A percentile compares a stretch with the other conserved stretches of the same genome.
phyloP scores from a whole-genome alignment of 2,797 vertebrate species.

The Hipposideros larvatus region DNA sequence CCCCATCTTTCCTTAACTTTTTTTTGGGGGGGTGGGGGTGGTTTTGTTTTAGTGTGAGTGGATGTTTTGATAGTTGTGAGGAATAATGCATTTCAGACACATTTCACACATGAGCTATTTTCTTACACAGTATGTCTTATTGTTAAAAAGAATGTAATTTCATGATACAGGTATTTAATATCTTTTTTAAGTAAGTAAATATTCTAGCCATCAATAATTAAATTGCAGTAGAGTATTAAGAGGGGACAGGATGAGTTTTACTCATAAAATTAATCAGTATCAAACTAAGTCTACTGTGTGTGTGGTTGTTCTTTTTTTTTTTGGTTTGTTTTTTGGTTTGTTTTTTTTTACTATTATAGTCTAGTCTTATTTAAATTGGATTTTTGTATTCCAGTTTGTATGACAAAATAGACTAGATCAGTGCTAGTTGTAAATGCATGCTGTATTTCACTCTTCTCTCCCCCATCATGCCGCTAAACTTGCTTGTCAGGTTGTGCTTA shows the following conservation, averaged over 20 bases:
- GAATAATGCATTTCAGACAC: conserved; percentile 89
- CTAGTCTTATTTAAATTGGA: conserved; percentile 87
- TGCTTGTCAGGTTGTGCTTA: conserved; percentile 82
- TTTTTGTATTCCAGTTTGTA: conserved; percentile 88
- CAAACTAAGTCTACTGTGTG: conserved; percentile 87
- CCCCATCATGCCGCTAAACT: conserved; percentile 66
- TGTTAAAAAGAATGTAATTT: conserved; percentile 90
- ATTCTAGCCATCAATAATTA: conserved; percentile 86
- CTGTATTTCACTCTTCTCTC: conserved; percentile 57
- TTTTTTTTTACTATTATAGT: conserved; percentile 85
- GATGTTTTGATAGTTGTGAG: conserved; percentile 81
- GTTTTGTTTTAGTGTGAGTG: conserved; percentile 84
- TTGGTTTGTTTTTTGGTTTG: background rate
- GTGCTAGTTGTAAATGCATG: conserved; percentile 86
- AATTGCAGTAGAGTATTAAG: conserved; percentile 87
- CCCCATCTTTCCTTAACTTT: conserved; percentile 82
- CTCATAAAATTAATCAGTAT: conserved; percentile 87
- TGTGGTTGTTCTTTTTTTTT: conserved; percentile 8
- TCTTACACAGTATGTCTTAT: conserved; percentile 89
- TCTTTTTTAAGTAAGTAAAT: conserved; percentile 88
- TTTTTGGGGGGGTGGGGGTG: conserved; percentile 72
- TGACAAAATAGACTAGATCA: conserved; percentile 85
- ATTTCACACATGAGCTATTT: conserved; percentile 90
- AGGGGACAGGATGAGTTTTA: conserved; percentile 80
- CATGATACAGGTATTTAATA: conserved; percentile 90